A percentile compares a stretch with the other conserved stretches of the same genome.
Evolutionary conservation across 1,140 invertebrate genomes (phyloP).

Genomic region (Arion vulgaris): DNA sequence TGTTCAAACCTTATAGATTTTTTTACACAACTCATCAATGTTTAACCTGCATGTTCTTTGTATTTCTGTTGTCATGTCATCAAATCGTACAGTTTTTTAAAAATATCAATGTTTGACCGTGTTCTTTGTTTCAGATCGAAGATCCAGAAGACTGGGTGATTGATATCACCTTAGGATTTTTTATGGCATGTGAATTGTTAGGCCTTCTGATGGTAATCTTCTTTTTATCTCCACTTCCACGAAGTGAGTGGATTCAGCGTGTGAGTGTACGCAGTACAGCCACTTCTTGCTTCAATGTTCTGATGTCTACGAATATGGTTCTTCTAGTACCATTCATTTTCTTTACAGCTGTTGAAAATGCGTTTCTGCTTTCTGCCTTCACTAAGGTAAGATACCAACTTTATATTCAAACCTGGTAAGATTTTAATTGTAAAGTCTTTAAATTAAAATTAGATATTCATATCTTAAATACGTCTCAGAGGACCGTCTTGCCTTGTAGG

Average conservation of each 20-base stretch:
- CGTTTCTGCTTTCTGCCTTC: slow-evolving; percentile 51
- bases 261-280: slow-evolving; percentile 32
- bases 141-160: slow-evolving; percentile 45
- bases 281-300: slow-evolving; percentile 48
- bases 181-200: slow-evolving; percentile 41
- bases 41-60: too few relatives aligned
- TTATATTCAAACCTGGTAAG: too few relatives aligned
- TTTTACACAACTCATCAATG: too few relatives aligned
- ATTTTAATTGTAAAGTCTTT: too few relatives aligned
- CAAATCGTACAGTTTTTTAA: too few relatives aligned
- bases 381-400: slow-evolving; percentile 51
- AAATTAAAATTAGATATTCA: too few relatives aligned
- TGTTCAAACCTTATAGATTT: too few relatives aligned
- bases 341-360: slow-evolving; percentile 51
- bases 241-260: slow-evolving; percentile 42
- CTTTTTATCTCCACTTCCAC: slow-evolving; percentile 47
- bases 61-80: too few relatives aligned
- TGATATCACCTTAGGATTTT: slow-evolving; percentile 47
- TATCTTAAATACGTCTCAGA: too few relatives aligned
- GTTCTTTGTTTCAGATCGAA: too few relatives aligned
- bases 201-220: slow-evolving; percentile 48
- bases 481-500: too few relatives aligned
- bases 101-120: too few relatives aligned
- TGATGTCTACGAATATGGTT: slow-evolving; percentile 44
- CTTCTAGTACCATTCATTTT: slow-evolving; percentile 57